Evolutionary conservation across 2,888 invertebrate species (phyloP).

Genomic region (Silvanus unidentatus): DNA sequence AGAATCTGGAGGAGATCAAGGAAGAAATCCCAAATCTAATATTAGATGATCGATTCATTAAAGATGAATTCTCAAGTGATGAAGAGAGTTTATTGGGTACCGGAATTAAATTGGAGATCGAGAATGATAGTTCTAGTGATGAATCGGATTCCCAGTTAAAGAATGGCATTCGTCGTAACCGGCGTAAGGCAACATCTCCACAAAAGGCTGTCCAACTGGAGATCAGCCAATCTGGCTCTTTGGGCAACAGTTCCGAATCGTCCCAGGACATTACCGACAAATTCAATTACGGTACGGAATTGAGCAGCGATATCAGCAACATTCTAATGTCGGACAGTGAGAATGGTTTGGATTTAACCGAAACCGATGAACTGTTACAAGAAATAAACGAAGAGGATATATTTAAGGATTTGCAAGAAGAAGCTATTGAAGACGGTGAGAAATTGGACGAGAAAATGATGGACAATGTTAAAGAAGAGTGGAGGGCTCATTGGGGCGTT

Average conservation of each 20-base stretch:
- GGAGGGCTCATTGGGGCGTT: conserved; percentile 49
- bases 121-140: conserved; percentile 24
- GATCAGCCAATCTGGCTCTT: conserved; percentile 26
- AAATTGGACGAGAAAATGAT: conserved; percentile 42
- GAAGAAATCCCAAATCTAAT: conserved; percentile 19
- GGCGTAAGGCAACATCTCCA: conserved; percentile 37
- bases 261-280: conserved; percentile 30
- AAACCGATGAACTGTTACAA: conserved; percentile 31
- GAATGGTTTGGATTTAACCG: conserved; percentile 25
- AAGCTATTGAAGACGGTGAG: conserved; percentile 31
- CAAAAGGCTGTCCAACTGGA: conserved; percentile 37
- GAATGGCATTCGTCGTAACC: conserved; percentile 28
- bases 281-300: conserved; percentile 2
- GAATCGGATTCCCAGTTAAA: conserved; percentile 17
- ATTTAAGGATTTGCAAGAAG: conserved; percentile 38
- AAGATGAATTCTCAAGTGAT: conserved; percentile 24
- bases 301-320: conserved; percentile 16
- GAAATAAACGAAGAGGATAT: conserved; percentile 39
- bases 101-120: conserved; percentile 19
- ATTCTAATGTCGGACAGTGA: conserved; percentile 12
- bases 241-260: conserved; percentile 33
- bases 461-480: conserved; percentile 47
- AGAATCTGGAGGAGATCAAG: conserved; percentile 10
- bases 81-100: conserved; percentile 22
- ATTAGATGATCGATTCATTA: conserved; percentile 18